Evolutionary conservation across 2,888 invertebrate species (phyloP).

Genomic region (Synanthedon formicaeformis): DNA sequence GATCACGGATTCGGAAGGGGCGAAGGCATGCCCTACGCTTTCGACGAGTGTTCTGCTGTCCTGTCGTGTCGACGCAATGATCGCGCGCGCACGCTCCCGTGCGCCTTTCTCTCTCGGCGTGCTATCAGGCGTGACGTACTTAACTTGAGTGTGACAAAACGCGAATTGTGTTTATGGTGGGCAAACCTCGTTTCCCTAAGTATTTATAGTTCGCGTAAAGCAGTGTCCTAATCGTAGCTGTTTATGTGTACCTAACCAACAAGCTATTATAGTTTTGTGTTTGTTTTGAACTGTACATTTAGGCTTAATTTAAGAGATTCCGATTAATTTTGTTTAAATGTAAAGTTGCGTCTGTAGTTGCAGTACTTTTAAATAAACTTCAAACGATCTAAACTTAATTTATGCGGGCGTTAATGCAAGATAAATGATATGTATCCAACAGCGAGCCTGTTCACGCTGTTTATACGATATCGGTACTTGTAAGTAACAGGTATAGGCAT

Average conservation of each 20-base stretch:
- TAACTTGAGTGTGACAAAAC: conserved; percentile 37
- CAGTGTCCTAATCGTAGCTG: conserved; percentile 26
- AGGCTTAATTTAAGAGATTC: conserved; percentile 34
- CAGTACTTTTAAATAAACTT: conserved; percentile 6
- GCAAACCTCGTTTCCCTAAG: conserved; percentile 27
- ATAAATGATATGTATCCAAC: too few relatives aligned
- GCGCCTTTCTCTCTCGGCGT: conserved; percentile 20
- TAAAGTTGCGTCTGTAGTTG: conserved; percentile 11
- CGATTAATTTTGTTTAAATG: conserved; percentile 45
- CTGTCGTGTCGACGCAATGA: conserved; percentile 59
- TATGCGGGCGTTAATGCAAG: too few relatives aligned
- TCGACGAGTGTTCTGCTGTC: conserved; percentile 37
- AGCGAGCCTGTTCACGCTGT: too few relatives aligned
- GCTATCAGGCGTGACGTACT: conserved; percentile 14
- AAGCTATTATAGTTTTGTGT: conserved; percentile 34
- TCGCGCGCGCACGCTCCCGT: conserved; percentile 52
- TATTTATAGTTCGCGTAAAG: conserved; percentile 43
- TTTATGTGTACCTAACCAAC: conserved; percentile 37
- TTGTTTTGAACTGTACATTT: conserved; percentile 43
- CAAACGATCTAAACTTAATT: too few relatives aligned
- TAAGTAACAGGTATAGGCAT: too few relatives aligned
- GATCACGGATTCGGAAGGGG: conserved; percentile 65
- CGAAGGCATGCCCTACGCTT: conserved; percentile 52
- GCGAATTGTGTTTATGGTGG: conserved; percentile 51
- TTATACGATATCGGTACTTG: too few relatives aligned